Base-by-base conservation (phyloP, 1,140 invertebrate genomes). In the Leptoteleia sp. region DNA sequence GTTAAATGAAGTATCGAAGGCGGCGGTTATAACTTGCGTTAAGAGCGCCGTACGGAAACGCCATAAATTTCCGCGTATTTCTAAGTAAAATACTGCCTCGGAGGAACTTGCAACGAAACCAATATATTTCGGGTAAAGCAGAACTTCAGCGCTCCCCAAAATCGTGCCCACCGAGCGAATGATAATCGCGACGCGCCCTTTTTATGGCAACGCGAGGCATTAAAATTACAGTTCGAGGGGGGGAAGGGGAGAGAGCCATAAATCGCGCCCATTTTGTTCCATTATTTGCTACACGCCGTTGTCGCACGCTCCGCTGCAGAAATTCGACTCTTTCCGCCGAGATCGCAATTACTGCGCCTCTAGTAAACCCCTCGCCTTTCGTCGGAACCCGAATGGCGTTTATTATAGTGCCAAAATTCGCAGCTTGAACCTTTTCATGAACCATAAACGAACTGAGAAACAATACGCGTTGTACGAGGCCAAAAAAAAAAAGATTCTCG, bases 251-350 rank as follows among this genome's bases (percentile, higher is more conserved):
- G n/a, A n/a, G n/a, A n/a, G 55, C 19, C 55, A 72, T 72, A 72
- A 72, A 72, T 72, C 55, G 54, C 47, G 47, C 35, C 68, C 38
- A 72, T 72, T 72, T 62, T 61, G 45, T 45, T 64, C 42, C 70
- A 62, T 73, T 62, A 73, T 73, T 64, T 62, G 48, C 59, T 55
- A 64, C 59, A 48, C 57, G 70, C 37, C 57, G 70, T 64, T 57
- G 57, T 45, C 55, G 48, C 40, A 61, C 27, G 42, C 42, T 62
- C 5, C 31, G 6, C 15, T 54, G 29, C 48, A 48, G 64, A 68
- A 68, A 68, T 68, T 68, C 64, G 64, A 57, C 52, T 55, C 64
- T 54, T 54, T 72, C 45, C 27, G 29, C 17, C 12, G 40, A 61
- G 67, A 43, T 71, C 54, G 35, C 55, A 61, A 71, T 71, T 71